phyloP scores from a whole-genome alignment of 2,113 vertebrate species.

The rabbit (Oryctolagus cuniculus) region DNA sequence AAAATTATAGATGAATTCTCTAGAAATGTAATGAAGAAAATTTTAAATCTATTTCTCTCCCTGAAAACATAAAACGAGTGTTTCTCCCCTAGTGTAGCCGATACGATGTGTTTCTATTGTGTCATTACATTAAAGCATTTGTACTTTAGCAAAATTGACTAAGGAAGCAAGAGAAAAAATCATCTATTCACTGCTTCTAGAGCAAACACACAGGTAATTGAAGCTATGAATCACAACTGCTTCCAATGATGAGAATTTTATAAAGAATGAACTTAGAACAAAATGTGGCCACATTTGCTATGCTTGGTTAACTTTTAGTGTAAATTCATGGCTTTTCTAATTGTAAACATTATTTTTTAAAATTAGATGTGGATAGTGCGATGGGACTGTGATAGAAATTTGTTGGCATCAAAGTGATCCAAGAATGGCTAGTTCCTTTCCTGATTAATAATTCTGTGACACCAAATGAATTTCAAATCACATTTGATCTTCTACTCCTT shows the following conservation, averaged over 20 bases:
- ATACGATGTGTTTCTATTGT: neutral
- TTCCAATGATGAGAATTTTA: neutral
- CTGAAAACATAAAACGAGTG: neutral
- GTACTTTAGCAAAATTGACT: neutral
- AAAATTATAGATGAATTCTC: neutral
- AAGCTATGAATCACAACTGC: neutral
- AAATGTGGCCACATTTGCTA: neutral
- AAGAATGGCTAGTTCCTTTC: neutral
- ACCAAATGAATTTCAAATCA: neutral
- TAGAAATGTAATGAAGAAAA: constrained; percentile 19
- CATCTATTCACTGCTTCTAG: neutral
- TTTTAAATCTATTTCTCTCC: neutral
- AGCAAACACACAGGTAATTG: neutral
- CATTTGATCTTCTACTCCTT: neutral
- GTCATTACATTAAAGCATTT: neutral
- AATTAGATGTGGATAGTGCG: neutral
- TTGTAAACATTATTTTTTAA: neutral
- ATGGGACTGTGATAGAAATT: neutral
- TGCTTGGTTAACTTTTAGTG: neutral
- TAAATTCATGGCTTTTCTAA: neutral
- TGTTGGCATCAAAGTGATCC: neutral
- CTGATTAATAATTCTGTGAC: neutral
- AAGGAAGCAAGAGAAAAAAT: neutral
- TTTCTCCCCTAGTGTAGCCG: neutral
- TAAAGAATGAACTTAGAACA: neutral